Percentiles rank a stretch among this genome's conserved stretches.
Evolutionary conservation across 2,113 vertebrate genomes (phyloP).

Genomic region (Caretta caretta): DNA sequence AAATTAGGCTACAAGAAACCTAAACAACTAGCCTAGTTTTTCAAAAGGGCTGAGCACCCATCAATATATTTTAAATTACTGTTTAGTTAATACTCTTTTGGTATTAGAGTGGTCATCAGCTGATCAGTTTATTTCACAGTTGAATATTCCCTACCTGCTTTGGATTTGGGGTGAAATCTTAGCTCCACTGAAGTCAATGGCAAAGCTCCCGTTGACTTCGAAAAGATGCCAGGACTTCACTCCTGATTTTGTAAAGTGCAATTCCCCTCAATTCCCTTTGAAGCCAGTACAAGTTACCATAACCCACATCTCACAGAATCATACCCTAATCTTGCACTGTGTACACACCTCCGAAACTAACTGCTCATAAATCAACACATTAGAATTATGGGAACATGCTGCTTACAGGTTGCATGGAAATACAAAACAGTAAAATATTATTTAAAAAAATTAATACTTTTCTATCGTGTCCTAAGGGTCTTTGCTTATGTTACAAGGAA

Average conservation of each 20-base stretch:
- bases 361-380: not conserved
- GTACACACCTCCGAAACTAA: not conserved
- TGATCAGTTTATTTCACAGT: not conserved
- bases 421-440: not conserved
- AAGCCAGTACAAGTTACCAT: not conserved
- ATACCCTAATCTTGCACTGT: not conserved
- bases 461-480: fast-evolving
- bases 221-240: not conserved
- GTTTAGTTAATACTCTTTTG: not conserved
- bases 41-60: not conserved
- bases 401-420: fast-evolving
- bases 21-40: not conserved
- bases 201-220: not conserved
- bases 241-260: not conserved
- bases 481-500: not conserved
- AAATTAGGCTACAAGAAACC: not conserved
- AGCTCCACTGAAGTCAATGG: not conserved
- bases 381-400: not conserved
- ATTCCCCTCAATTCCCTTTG: not conserved
- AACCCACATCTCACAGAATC: not conserved
- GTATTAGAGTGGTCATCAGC: fast-evolving
- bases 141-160: not conserved
- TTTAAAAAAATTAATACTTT: not conserved
- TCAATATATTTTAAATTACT: not conserved
- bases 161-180: not conserved